A percentile compares a stretch with the other conserved stretches of the same genome.
These are phyloP conservation scores for Callimorpha dominula DNA, from an alignment of 2,888 invertebrate genomes.

Conservation along the genomic window DNA sequence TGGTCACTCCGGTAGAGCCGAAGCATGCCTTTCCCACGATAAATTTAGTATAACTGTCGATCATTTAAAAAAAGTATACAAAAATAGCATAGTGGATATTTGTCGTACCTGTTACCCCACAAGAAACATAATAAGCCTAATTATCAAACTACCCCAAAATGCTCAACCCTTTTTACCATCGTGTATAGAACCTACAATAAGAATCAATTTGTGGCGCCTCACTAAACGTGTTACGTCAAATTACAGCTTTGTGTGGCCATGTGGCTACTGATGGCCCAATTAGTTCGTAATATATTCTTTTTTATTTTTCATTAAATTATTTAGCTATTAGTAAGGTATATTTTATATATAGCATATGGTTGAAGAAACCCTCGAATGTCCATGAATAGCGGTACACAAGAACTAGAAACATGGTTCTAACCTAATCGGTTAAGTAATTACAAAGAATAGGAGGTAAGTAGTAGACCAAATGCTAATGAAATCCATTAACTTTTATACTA, in stretches of 20 bases:
- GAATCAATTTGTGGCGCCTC: conserved; percentile 78
- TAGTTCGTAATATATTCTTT: conserved; percentile 37
- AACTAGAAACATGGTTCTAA: too few relatives aligned
- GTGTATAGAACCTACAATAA: conserved; percentile 69
- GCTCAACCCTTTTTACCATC: conserved; percentile 57
- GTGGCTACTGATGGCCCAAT: conserved; percentile 37
- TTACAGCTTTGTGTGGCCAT: conserved; percentile 64
- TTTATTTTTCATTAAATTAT: conserved; percentile 41
- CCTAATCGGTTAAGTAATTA: too few relatives aligned
- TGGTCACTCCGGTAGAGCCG: too few relatives aligned
- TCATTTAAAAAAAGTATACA: background rate
- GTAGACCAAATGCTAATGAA: too few relatives aligned
- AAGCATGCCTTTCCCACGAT: too few relatives aligned
- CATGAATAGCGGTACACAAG: too few relatives aligned
- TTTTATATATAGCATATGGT: conserved; percentile 26
- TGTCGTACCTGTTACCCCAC: conserved; percentile 12
- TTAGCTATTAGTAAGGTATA: conserved; percentile 19
- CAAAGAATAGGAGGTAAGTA: too few relatives aligned
- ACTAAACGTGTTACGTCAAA: conserved; percentile 72
- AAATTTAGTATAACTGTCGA: background rate
- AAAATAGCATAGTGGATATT: background rate
- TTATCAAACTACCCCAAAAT: conserved; percentile 50
- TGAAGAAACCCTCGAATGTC: background rate
- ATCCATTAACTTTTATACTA: too few relatives aligned
- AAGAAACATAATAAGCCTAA: conserved; percentile 36